Conservation (phyloP, 2,113 vertebrate species). For the Tapirus terrestris region DNA sequence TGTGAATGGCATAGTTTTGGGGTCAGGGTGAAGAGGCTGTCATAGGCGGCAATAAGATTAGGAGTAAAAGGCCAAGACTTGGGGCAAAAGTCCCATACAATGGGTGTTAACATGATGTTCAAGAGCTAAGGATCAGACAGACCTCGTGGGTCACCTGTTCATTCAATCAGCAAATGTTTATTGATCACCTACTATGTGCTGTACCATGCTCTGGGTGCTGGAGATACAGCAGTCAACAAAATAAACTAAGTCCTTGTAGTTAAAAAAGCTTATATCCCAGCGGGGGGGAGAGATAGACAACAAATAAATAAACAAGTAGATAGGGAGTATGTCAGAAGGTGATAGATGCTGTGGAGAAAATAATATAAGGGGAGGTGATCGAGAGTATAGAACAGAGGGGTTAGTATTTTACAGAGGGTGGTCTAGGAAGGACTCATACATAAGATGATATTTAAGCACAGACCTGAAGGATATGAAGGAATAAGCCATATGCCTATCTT, state of each 20-base stretch:
- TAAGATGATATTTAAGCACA: neutral
- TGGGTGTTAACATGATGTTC: neutral
- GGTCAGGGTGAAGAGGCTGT: neutral
- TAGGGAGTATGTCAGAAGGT: neutral
- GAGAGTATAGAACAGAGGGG: neutral
- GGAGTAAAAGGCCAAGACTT: neutral
- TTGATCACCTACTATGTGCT: neutral
- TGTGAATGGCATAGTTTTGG: neutral
- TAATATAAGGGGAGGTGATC: neutral
- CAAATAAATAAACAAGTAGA: neutral
- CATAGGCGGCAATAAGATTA: neutral
- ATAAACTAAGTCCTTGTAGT: neutral
- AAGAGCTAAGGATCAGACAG: neutral
- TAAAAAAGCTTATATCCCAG: neutral
- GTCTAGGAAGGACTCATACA: neutral
- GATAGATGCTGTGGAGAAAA: neutral
- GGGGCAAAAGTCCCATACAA: neutral
- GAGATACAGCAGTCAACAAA: neutral
- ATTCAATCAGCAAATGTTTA: neutral
- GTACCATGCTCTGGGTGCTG: neutral
- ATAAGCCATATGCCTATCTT: neutral
- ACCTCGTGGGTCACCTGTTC: neutral
- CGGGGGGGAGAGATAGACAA: neutral
- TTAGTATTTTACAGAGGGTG: neutral
- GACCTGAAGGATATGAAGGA: neutral